Percentiles rank a stretch among this genome's conserved stretches.
These are phyloP conservation scores for Lepeophtheirus nordmannii DNA, from an alignment of 2,888 invertebrate species.

Conservation along the genomic window DNA sequence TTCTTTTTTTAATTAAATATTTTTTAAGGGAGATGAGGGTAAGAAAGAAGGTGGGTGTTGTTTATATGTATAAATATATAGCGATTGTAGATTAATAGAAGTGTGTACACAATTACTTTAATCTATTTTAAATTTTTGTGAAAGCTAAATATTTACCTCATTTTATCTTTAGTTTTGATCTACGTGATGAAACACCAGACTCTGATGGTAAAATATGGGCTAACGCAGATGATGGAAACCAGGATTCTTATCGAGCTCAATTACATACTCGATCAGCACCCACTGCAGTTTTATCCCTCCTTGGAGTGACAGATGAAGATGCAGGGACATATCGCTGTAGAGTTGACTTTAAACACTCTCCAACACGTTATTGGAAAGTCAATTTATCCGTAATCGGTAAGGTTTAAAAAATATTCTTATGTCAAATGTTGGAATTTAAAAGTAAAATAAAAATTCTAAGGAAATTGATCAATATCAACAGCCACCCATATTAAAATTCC, in stretches of 20 bases:
- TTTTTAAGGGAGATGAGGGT: too few relatives aligned
- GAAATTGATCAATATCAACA: too few relatives aligned
- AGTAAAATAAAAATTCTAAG: background rate
- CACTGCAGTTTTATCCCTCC: slow-evolving; percentile 14
- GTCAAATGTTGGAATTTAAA: background rate
- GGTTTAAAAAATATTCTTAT: background rate
- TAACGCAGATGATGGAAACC: background rate
- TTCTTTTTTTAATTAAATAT: too few relatives aligned
- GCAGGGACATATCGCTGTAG: slow-evolving; percentile 14
- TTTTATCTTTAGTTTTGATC: slow-evolving; percentile 9
- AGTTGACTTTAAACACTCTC: slow-evolving; percentile 20
- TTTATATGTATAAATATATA: too few relatives aligned
- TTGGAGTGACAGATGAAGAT: slow-evolving; percentile 15
- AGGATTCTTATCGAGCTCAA: slow-evolving; percentile 9
- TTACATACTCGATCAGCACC: slow-evolving; percentile 13
- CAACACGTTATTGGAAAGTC: slow-evolving; percentile 15
- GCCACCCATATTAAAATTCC: too few relatives aligned
- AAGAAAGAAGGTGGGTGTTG: too few relatives aligned
- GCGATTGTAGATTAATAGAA: too few relatives aligned
- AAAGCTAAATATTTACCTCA: background rate
- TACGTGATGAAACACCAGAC: background rate
- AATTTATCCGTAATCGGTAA: slow-evolving; percentile 20
- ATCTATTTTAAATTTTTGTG: background rate
- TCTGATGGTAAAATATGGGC: slow-evolving; percentile 16
- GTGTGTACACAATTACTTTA: too few relatives aligned